A percentile compares a stretch with the other conserved stretches of the same genome.
Evolutionary conservation across 2,113 vertebrate genomes (phyloP).

Genomic region (Carassius carassius): DNA sequence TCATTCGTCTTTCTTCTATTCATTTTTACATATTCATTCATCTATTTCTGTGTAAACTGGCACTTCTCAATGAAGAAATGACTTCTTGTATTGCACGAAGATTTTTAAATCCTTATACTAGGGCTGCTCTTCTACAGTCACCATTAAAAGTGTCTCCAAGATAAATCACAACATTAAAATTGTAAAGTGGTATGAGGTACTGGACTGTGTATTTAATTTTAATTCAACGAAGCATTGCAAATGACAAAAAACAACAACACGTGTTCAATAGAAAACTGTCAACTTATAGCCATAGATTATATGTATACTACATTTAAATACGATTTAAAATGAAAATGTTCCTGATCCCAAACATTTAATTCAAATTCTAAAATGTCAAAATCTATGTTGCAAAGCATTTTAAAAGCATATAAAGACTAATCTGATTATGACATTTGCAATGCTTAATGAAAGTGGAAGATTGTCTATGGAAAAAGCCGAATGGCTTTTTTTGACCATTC

Average conservation of each 20-base stretch:
- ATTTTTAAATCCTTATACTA: background rate
- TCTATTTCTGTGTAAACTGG: background rate
- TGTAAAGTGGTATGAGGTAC: background rate
- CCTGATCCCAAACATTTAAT: background rate
- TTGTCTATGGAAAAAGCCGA: background rate
- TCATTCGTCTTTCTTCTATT: constrained; percentile 9
- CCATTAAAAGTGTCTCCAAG: background rate
- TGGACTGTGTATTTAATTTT: background rate
- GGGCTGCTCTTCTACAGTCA: background rate
- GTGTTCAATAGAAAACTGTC: background rate
- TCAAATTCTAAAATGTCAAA: too few relatives aligned
- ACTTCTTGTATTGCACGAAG: background rate
- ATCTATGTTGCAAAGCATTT: too few relatives aligned
- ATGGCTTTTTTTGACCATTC: background rate
- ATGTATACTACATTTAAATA: too few relatives aligned
- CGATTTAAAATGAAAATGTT: too few relatives aligned
- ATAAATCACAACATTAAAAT: background rate
- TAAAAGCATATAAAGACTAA: background rate
- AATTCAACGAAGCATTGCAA: background rate
- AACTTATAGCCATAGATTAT: background rate
- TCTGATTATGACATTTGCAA: background rate
- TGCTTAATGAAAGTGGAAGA: background rate
- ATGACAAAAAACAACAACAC: background rate
- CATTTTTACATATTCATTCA: constrained; percentile 22
- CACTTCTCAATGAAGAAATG: background rate